phyloP scores from a whole-genome alignment of 2,113 vertebrate species.

The Helogale parvula region DNA sequence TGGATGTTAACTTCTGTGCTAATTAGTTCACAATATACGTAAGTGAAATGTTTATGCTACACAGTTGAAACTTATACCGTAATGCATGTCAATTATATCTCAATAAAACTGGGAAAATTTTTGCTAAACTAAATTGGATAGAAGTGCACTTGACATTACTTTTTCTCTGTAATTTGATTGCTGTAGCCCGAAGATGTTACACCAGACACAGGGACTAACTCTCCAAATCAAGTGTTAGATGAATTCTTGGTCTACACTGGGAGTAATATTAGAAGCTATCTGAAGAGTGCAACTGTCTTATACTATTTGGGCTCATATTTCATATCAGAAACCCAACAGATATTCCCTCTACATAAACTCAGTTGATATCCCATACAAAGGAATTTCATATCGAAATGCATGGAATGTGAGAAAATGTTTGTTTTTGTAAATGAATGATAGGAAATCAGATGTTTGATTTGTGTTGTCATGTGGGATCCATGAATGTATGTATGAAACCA shows the following conservation, averaged over 20 bases:
- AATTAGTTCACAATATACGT: neutral
- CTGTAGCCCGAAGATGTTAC: neutral
- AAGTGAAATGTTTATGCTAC: neutral
- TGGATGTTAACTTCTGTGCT: neutral
- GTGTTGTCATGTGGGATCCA: neutral
- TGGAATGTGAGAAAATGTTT: neutral
- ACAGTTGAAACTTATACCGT: neutral
- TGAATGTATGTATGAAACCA: neutral
- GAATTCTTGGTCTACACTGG: neutral
- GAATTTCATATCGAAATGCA: neutral
- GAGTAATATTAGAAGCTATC: neutral
- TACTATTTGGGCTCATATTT: neutral
- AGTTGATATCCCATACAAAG: neutral
- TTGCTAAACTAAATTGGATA: neutral
- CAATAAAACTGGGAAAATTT: neutral
- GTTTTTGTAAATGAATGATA: neutral
- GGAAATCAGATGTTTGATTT: neutral
- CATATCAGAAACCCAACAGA: neutral
- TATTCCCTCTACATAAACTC: neutral
- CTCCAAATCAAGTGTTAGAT: neutral
- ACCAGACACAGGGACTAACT: neutral
- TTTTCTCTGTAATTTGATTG: neutral
- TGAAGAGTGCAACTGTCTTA: neutral
- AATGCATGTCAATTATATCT: neutral
- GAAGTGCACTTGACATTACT: neutral